Percentiles rank a stretch among this genome's conserved stretches.
Evolutionary conservation across 2,888 invertebrate species (phyloP).

Genomic region (Bhutanitis thaidina): DNA sequence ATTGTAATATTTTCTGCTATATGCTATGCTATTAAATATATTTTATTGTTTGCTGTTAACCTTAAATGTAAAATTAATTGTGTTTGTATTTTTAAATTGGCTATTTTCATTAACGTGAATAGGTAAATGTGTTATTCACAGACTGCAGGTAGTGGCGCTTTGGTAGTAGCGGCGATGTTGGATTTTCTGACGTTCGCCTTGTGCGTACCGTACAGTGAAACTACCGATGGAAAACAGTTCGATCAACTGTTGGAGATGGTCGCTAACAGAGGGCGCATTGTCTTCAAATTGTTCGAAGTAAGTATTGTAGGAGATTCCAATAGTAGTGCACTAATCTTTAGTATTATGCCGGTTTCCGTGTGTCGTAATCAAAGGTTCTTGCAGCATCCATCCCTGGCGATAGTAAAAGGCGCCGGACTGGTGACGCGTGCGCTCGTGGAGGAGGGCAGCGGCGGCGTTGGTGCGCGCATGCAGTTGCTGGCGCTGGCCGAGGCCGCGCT

Average conservation of each 20-base stretch:
- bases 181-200: conserved; percentile 98
- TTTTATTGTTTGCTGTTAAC: too few relatives aligned
- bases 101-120: too few relatives aligned
- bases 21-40: too few relatives aligned
- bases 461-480: conserved; percentile 95
- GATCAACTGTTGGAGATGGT: conserved; percentile 96
- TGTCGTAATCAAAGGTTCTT: neutral
- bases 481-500: conserved; percentile 98
- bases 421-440: conserved; percentile 98
- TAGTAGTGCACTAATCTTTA: too few relatives aligned
- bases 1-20: too few relatives aligned
- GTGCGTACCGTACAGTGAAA: conserved; percentile 99
- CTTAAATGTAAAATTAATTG: too few relatives aligned
- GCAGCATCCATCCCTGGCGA: conserved; percentile 97
- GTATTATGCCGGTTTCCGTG: too few relatives aligned
- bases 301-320: neutral
- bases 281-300: conserved; percentile 95
- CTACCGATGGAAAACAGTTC: conserved; percentile 97
- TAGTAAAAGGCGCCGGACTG: conserved; percentile 98
- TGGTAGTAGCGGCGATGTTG: conserved; percentile 98
- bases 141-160: conserved; percentile 95
- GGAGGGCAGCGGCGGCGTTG: conserved; percentile 95
- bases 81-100: too few relatives aligned
- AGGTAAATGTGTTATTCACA: conserved; percentile 59
- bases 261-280: conserved; percentile 91